phyloP scores from a whole-genome alignment of 1,140 invertebrate genomes.

The Archivesica marissinica region DNA sequence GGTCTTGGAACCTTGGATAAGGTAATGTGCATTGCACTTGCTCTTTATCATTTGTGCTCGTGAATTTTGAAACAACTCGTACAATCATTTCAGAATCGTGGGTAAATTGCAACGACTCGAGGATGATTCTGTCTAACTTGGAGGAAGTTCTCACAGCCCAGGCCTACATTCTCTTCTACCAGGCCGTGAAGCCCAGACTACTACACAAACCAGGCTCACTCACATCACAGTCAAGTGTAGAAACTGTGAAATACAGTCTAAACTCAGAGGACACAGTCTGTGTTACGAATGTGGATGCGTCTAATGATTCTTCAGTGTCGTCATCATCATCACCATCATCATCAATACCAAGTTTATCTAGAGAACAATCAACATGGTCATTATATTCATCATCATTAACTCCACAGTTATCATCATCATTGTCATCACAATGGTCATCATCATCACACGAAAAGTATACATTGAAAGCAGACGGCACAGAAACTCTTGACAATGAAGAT shows the following conservation, averaged over 20 bases:
- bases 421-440: background rate
- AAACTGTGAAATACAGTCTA: constrained; percentile 19
- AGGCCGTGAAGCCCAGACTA: background rate
- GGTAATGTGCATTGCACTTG: too few relatives aligned
- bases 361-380: background rate
- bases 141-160: constrained; percentile 75
- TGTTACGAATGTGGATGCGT: background rate
- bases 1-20: too few relatives aligned
- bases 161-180: constrained; percentile 80
- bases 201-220: constrained; percentile 18
- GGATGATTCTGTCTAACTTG: constrained; percentile 67
- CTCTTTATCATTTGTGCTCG: too few relatives aligned
- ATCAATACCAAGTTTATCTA: background rate
- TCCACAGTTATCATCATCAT: background rate
- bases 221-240: background rate
- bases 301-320: background rate
- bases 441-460: background rate
- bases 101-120: constrained; percentile 78
- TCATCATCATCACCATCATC: constrained; percentile 4
- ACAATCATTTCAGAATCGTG: constrained; percentile 73
- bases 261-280: constrained; percentile 19
- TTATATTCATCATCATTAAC: constrained; percentile 10
- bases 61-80: background rate
- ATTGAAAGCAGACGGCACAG: constrained; percentile 9
- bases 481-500: constrained; percentile 15